These are phyloP conservation scores for Drosophila nigromelanica DNA, from an alignment of 1,140 invertebrate genomes.

Conservation along the genomic window DNA sequence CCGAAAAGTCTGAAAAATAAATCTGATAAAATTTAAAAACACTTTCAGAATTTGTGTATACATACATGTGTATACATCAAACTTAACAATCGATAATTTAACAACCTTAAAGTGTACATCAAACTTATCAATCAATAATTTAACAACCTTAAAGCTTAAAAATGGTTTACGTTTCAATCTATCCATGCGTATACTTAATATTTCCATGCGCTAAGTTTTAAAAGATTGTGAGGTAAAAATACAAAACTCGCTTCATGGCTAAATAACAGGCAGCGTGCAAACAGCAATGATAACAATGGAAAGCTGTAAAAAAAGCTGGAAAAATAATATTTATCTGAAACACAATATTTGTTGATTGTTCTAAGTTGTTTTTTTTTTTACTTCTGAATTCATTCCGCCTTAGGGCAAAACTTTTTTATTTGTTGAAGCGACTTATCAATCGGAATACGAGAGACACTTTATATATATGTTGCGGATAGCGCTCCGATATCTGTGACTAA, in stretches of 20 bases:
- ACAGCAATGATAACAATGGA: conserved; percentile 29
- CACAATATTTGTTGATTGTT: conserved; percentile 56
- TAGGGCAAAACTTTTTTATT: conserved; percentile 8
- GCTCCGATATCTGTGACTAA: neutral
- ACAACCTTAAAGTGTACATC: too few species aligned
- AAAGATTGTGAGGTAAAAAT: neutral
- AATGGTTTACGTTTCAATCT: too few species aligned
- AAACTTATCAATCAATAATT: too few species aligned
- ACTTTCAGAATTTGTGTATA: too few species aligned
- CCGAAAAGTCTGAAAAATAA: too few species aligned
- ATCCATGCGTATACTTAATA: conserved; percentile 27
- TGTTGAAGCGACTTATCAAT: neutral
- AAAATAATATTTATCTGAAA: conserved; percentile 64
- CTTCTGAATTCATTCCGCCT: neutral
- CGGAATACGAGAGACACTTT: conserved; percentile 1
- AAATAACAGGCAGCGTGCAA: conserved; percentile 1
- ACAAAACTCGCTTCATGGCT: conserved; percentile 5
- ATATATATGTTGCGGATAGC: neutral
- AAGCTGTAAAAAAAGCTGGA: conserved; percentile 16
- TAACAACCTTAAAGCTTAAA: too few species aligned
- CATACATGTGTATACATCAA: too few species aligned
- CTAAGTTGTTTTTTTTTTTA: neutral
- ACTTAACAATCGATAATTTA: too few species aligned
- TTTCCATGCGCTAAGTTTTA: neutral
- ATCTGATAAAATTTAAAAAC: too few species aligned